Percentiles rank a stretch among this genome's conserved stretches.
Evolutionary conservation across 2,797 vertebrate species (phyloP).

Genomic region (Peromyscus eremicus): DNA sequence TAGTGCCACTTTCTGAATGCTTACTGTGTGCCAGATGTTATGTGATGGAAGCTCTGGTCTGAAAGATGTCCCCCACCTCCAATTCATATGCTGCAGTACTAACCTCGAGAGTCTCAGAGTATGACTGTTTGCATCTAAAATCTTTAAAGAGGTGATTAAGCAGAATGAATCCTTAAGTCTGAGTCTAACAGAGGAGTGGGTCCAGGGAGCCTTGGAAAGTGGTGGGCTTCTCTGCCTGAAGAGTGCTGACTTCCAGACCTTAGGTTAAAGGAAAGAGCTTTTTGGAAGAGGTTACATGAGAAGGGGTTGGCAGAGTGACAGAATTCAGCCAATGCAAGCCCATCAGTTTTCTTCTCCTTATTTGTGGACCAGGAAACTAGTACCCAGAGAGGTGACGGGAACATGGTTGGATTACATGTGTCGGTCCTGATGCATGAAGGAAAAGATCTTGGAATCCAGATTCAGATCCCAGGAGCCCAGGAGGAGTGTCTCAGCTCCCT

Average conservation of each 20-base stretch:
- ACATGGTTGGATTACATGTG: no score
- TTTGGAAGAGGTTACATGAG: neutral
- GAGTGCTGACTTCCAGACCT: neutral
- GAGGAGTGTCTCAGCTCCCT: neutral
- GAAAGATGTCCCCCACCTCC: neutral
- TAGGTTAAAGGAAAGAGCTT: neutral
- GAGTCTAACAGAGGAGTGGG: neutral
- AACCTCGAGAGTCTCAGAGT: neutral
- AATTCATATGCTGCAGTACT: neutral
- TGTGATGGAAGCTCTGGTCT: neutral
- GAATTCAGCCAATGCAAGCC: neutral
- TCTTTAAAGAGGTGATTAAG: neutral
- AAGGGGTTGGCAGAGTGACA: neutral
- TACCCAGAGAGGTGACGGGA: neutral
- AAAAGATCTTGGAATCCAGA: neutral
- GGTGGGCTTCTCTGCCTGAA: neutral
- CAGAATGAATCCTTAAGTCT: neutral
- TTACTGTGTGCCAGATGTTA: neutral
- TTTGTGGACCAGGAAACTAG: neutral
- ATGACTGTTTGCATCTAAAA: neutral
- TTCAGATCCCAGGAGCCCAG: no score
- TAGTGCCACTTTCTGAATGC: neutral
- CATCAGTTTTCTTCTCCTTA: neutral
- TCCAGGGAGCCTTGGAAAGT: neutral
- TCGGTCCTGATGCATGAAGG: no score